Evolutionary conservation across 37 sponge, comb jelly and placozoan genomes (phyloP), one percentile per base, ranked within the genome.

Genomic region (Spongia lamella): DNA sequence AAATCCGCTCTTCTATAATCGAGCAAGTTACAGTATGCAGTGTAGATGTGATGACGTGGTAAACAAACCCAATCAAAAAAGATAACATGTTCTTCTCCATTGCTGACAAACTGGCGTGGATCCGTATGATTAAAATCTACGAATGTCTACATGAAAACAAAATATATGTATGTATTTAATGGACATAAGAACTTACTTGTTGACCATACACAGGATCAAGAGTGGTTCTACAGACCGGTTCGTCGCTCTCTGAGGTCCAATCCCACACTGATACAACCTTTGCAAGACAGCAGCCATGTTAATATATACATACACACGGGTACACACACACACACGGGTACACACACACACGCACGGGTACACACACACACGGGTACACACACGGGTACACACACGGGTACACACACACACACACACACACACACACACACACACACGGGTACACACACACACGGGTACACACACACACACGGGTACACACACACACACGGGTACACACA

Each of bases 1-100:
- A 43, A 13, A 43, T 43, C 47, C 47, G 9, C 47, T 43, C 9
- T 9, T 43, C 47, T 43, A 43, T 9, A 43, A 13, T 9, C n/a
- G n/a, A n/a, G n/a, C n/a, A n/a, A n/a, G n/a, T n/a, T 5, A 13
- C 9, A 43, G 9, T 43, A 43, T 13, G 9, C 47, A 13, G 47
- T 43, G 5, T 43, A 43, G 25, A 29, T 29, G n/a, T 14, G 1
- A 20, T 31, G 37, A 51, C 0, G 38, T 70, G 20, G 47, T 17
- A 1, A 15, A 24, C 81, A 66, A 63, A 92, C 97, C 90, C 90
- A 96, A 50, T 53, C 27, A 76, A 89, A 96, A 68, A 96, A 96
- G 24, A 89, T 76, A 5, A 92, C 97, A 40, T 84, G 81, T 43
- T 87, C 90, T 3, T 85, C 81, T 63, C 90, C 82, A 61, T 73